Evolutionary conservation across 2,888 invertebrate genomes (phyloP).

Genomic region (Philereme transversata): DNA sequence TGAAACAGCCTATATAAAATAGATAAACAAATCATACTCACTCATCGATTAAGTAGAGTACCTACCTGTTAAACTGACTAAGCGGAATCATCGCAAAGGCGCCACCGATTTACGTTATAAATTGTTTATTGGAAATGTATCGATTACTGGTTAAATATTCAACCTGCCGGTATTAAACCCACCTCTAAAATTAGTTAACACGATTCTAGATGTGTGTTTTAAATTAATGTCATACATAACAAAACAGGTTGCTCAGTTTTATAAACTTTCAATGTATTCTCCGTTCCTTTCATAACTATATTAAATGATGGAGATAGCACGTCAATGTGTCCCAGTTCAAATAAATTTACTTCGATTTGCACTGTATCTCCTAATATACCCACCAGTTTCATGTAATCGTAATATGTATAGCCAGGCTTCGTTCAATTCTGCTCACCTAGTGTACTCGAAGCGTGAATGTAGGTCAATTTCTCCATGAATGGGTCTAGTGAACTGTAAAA

Average conservation of each 20-base stretch:
- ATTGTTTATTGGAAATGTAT: no score
- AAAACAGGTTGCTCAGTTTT: slow-evolving; percentile 18
- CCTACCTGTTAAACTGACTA: no score
- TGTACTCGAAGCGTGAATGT: slow-evolving; percentile 43
- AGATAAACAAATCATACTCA: no score
- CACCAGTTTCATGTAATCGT: slow-evolving; percentile 9
- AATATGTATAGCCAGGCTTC: slow-evolving; percentile 1
- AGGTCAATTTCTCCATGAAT: slow-evolving; percentile 53
- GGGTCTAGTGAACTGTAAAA: slow-evolving; percentile 47
- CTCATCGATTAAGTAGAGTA: no score
- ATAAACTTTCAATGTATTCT: slow-evolving; percentile 53
- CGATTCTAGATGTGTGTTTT: no score
- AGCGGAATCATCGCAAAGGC: no score
- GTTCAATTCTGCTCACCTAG: slow-evolving; percentile 33
- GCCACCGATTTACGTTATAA: no score
- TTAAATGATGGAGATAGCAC: slow-evolving; percentile 47
- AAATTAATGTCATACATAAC: no score
- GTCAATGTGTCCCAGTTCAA: slow-evolving; percentile 40
- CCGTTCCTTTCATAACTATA: slow-evolving; percentile 44
- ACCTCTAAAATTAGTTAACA: no score
- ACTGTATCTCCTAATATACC: slow-evolving; percentile 7
- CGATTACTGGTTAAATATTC: no score
- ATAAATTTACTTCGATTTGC: slow-evolving; percentile 35
- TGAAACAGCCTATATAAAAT: no score
- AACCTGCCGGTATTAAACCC: no score